phyloP scores from a whole-genome alignment of 2,888 invertebrate species.

The Zootermopsis nevadensis region DNA sequence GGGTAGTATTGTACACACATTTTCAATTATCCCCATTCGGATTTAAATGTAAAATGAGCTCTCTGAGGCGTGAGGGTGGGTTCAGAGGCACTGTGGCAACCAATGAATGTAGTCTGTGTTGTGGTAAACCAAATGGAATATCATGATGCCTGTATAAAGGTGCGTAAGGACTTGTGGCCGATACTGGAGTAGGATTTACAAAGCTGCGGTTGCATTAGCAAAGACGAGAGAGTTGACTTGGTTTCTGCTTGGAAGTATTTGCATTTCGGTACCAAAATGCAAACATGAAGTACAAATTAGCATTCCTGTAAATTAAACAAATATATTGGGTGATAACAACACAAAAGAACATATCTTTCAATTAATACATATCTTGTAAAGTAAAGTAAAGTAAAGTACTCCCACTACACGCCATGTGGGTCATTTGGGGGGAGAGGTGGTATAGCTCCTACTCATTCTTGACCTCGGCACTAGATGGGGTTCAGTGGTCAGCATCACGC shows the following conservation, averaged over 20 bases:
- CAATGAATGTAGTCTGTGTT: background rate
- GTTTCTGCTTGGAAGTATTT: background rate
- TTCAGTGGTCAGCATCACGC: no score
- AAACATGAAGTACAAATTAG: background rate
- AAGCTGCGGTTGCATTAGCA: background rate
- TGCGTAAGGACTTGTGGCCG: background rate
- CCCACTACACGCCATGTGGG: no score
- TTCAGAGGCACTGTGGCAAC: background rate
- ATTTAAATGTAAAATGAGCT: constrained; percentile 20
- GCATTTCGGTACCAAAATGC: background rate
- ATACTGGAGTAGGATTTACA: background rate
- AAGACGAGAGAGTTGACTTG: background rate
- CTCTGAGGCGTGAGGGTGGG: background rate
- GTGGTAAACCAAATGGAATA: background rate
- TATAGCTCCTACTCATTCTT: no score
- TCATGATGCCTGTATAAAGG: background rate
- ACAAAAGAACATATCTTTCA: no score
- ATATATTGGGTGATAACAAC: no score
- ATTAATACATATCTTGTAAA: no score
- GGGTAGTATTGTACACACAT: constrained; percentile 1
- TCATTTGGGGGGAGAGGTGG: no score
- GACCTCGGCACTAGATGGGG: no score
- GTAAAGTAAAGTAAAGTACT: no score
- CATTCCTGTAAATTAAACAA: no score
- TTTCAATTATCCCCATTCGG: constrained; percentile 20